Conservation (phyloP, 2,113 vertebrate species). For the Gymnarchus niloticus region DNA sequence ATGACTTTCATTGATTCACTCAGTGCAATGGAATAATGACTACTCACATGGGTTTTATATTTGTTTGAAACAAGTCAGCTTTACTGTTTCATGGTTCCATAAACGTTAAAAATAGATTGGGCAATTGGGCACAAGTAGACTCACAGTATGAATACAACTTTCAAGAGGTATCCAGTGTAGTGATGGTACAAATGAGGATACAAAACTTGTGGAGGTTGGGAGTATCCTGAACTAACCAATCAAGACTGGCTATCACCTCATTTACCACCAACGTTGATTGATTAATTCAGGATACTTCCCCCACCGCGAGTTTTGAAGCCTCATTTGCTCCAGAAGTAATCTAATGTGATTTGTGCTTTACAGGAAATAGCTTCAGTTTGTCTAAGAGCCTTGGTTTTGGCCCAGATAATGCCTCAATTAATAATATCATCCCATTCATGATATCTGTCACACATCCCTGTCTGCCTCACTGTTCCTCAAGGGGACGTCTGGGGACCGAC, state of each 20-base stretch:
- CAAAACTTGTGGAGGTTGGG: no score
- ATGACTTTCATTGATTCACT: neutral
- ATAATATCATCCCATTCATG: constrained; percentile 10
- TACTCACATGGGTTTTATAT: neutral
- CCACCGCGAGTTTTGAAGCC: no score
- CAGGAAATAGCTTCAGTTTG: constrained; percentile 23
- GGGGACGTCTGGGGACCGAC: neutral
- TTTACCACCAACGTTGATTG: no score
- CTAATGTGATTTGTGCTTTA: constrained; percentile 5
- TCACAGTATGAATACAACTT: no score
- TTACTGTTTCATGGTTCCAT: neutral
- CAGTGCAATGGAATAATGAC: neutral
- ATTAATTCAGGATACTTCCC: no score
- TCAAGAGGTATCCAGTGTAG: no score
- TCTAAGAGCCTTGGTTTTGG: constrained; percentile 14
- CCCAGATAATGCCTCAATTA: neutral
- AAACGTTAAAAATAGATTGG: neutral
- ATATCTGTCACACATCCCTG: neutral
- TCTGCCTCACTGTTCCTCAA: constrained; percentile 13
- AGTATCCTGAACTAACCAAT: no score
- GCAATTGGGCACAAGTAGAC: neutral
- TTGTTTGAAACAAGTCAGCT: neutral
- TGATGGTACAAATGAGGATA: no score
- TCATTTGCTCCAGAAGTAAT: no score
- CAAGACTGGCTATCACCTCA: no score